These are phyloP conservation scores for Calypte anna DNA, from an alignment of 2,113 vertebrate genomes.

Conservation along the genomic window DNA sequence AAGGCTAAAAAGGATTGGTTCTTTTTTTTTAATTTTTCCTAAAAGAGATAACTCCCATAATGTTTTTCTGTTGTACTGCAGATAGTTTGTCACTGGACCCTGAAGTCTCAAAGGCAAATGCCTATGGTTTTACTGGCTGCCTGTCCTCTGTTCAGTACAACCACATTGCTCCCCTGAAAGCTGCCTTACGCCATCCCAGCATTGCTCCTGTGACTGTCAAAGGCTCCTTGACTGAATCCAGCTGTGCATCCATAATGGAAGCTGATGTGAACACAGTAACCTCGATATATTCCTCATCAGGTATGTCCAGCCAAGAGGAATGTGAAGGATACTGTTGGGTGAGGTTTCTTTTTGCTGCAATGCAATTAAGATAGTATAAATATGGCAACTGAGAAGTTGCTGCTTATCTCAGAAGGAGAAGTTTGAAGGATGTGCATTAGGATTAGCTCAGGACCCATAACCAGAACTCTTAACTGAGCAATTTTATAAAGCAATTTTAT, in stretches of 20 bases:
- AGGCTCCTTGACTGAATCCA: conserved; percentile 86
- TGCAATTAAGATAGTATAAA: neutral
- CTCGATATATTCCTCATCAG: conserved; percentile 85
- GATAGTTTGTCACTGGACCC: conserved; percentile 79
- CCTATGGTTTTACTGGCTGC: conserved; percentile 89
- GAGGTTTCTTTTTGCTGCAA: neutral
- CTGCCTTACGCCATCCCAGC: conserved; percentile 85
- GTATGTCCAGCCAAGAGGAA: conserved; percentile 53
- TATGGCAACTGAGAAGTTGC: neutral
- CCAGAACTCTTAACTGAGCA: no score
- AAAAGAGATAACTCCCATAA: neutral
- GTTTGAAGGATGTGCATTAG: neutral
- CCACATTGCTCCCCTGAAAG: conserved; percentile 89
- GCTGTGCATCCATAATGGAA: conserved; percentile 77
- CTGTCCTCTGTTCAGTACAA: conserved; percentile 95
- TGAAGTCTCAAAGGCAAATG: conserved; percentile 84
- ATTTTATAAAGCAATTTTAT: neutral
- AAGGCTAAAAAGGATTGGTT: neutral
- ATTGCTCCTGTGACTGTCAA: conserved; percentile 82
- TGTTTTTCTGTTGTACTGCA: conserved; percentile 56
- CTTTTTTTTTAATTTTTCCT: neutral
- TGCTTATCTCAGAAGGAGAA: neutral
- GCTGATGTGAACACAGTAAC: conserved; percentile 80
- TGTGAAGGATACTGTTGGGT: neutral
- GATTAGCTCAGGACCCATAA: neutral